Evolutionary conservation across 1,140 invertebrate species (phyloP).

Genomic region (Drosophila willistoni): DNA sequence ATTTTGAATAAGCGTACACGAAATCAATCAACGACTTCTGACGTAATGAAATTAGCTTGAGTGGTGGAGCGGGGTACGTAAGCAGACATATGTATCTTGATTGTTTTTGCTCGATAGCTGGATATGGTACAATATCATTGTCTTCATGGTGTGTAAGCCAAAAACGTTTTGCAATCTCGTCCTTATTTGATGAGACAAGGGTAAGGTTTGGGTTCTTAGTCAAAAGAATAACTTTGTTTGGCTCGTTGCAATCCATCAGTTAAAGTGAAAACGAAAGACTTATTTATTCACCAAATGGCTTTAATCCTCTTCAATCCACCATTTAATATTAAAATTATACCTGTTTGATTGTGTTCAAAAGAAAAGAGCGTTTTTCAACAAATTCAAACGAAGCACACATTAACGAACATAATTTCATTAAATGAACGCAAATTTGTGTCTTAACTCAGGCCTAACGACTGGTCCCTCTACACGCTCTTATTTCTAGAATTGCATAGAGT

Average conservation of each 20-base stretch:
- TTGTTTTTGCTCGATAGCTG: no score
- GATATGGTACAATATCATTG: no score
- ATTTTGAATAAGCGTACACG: conserved; percentile 43
- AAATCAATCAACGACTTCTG: conserved; percentile 45
- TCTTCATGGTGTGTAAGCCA: conserved; percentile 44
- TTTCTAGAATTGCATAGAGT: no score
- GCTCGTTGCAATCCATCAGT: conserved; percentile 37
- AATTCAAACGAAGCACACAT: conserved; percentile 30
- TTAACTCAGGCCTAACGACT: not conserved
- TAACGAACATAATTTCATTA: conserved; percentile 47
- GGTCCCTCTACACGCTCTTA: no score
- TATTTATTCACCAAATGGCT: conserved; percentile 46
- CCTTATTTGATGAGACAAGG: conserved; percentile 60
- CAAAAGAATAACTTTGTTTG: not conserved
- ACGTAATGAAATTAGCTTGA: conserved; percentile 9
- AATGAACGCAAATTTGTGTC: conserved; percentile 9
- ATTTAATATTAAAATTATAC: conserved; percentile 44
- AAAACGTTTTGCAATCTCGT: conserved; percentile 48
- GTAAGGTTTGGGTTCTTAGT: conserved; percentile 25
- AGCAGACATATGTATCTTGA: no score
- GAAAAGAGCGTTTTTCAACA: conserved; percentile 1
- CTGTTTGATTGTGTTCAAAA: conserved; percentile 17
- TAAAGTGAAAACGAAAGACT: conserved; percentile 50
- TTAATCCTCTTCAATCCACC: conserved; percentile 32
- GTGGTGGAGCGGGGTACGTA: not conserved